Conservation (phyloP, 1,140 invertebrate species). For the Myzus persicae region DNA sequence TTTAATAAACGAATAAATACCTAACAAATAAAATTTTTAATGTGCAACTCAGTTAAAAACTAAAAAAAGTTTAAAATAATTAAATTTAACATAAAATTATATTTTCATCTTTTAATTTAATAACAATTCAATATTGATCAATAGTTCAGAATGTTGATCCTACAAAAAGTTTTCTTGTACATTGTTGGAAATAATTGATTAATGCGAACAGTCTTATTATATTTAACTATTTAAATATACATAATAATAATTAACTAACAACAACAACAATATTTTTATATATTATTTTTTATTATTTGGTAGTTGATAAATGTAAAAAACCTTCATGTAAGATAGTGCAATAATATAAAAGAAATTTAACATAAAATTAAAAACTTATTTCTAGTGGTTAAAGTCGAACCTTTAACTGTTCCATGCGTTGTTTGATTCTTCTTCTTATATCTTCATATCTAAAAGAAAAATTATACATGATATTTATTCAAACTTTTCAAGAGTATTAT, state of each 20-base stretch:
- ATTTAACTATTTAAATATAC: background rate
- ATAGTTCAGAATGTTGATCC: background rate
- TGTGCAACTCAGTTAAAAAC: background rate
- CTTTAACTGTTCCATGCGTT: constrained; percentile 77
- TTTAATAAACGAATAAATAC: background rate
- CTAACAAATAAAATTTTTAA: background rate
- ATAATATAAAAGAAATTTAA: background rate
- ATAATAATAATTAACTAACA: background rate
- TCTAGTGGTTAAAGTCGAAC: constrained; percentile 68
- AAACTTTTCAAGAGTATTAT: background rate
- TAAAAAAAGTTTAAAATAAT: background rate
- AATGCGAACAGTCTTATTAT: background rate
- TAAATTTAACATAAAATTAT: background rate
- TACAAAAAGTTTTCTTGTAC: background rate
- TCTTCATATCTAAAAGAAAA: constrained; percentile 70
- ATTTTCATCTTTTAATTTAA: background rate
- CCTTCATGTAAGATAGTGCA: background rate
- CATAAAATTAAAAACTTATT: background rate
- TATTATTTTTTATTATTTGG: constrained; percentile 4
- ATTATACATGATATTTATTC: background rate
- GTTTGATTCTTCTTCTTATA: constrained; percentile 72
- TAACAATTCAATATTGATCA: background rate
- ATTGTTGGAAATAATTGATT: background rate
- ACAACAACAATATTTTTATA: background rate
- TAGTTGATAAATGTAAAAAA: background rate